phyloP scores from a whole-genome alignment of 2,797 vertebrate genomes.

The Brachyalestes nurse region DNA sequence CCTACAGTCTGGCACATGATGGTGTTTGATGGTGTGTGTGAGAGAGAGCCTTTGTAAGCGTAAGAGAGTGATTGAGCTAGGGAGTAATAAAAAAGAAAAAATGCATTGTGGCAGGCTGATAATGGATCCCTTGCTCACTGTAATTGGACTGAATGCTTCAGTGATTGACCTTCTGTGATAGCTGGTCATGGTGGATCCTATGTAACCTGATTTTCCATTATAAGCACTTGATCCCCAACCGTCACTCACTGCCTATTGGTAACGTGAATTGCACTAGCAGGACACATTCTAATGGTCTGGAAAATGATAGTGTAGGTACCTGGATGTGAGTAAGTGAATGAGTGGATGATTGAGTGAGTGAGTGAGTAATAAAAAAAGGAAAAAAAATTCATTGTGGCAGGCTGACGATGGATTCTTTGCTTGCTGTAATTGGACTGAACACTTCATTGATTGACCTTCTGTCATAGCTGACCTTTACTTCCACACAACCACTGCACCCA shows the following conservation, averaged over 20 bases:
- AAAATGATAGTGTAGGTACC: neutral
- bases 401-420: constrained; percentile 30
- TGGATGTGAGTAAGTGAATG: neutral
- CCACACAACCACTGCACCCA: constrained; percentile 21
- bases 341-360: constrained; percentile 6
- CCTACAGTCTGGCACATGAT: neutral
- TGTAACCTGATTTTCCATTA: constrained; percentile 36
- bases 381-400: constrained; percentile 18
- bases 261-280: constrained; percentile 22
- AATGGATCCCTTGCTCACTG: constrained; percentile 33
- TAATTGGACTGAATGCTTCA: constrained; percentile 51
- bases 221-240: constrained; percentile 10
- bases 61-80: constrained; percentile 5
- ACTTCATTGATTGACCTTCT: constrained; percentile 48
- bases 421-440: constrained; percentile 49
- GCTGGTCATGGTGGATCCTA: constrained; percentile 13
- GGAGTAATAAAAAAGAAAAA: neutral
- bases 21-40: too few relatives aligned
- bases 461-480: constrained; percentile 45
- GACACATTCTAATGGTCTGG: neutral
- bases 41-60: constrained; percentile 2
- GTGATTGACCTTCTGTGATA: constrained; percentile 47
- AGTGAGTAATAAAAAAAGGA: neutral
- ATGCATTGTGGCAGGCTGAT: constrained; percentile 26
- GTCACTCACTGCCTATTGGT: constrained; percentile 6